These are phyloP conservation scores for Rhineura floridana DNA, from an alignment of 2,113 vertebrate genomes.

Conservation along the genomic window DNA sequence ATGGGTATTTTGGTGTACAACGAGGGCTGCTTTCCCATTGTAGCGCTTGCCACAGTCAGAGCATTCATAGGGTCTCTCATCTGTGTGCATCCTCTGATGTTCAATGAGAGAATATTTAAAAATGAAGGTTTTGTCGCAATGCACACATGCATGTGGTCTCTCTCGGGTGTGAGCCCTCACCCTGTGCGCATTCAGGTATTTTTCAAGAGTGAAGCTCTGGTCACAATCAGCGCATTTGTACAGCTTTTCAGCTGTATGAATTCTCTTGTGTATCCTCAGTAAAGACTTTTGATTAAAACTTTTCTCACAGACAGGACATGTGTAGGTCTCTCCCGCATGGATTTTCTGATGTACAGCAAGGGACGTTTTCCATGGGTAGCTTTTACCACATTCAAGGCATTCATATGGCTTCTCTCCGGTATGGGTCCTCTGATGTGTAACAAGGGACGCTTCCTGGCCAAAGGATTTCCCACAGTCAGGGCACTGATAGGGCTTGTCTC, in stretches of 20 bases:
- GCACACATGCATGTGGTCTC: not conserved
- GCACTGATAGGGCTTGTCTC: slow-evolving; percentile 27
- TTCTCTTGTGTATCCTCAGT: slow-evolving; percentile 63
- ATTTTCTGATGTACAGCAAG: slow-evolving; percentile 27
- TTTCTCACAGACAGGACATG: slow-evolving; percentile 69
- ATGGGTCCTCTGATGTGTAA: not conserved
- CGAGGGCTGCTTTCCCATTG: slow-evolving; percentile 11
- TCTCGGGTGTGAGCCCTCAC: slow-evolving; percentile 23
- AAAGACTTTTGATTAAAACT: slow-evolving; percentile 58
- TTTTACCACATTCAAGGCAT: slow-evolving; percentile 46
- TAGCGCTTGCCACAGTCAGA: slow-evolving; percentile 17
- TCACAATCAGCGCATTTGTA: slow-evolving; percentile 76
- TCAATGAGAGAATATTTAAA: slow-evolving; percentile 27
- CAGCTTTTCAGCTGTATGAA: slow-evolving; percentile 62
- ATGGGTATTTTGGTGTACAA: slow-evolving; percentile 22
- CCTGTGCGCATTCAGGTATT: slow-evolving; percentile 70
- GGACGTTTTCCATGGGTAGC: slow-evolving; percentile 32
- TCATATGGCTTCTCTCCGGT: slow-evolving; percentile 15
- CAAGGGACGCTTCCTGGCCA: not conserved
- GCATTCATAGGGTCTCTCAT: slow-evolving; percentile 19
- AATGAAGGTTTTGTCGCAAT: slow-evolving; percentile 27
- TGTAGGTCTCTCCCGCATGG: slow-evolving; percentile 40
- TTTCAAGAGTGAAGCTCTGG: slow-evolving; percentile 65
- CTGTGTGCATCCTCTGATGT: slow-evolving; percentile 18
- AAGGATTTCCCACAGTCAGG: slow-evolving; percentile 17